These are phyloP conservation scores for Campoletis raptor DNA, from an alignment of 2,888 invertebrate genomes.

Conservation along the genomic window DNA sequence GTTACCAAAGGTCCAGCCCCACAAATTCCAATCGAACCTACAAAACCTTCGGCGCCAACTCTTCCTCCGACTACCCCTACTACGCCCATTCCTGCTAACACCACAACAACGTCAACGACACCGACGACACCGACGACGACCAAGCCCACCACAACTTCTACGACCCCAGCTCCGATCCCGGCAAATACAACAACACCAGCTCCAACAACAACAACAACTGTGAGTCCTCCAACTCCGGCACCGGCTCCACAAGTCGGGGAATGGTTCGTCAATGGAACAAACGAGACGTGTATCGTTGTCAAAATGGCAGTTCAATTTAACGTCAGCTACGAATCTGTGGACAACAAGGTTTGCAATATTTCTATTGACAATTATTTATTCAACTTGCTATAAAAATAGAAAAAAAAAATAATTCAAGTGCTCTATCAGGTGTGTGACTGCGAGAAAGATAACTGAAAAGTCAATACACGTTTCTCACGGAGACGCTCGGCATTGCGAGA, in stretches of 20 bases:
- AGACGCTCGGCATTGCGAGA: neutral
- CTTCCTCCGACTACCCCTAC: neutral
- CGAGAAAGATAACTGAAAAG: neutral
- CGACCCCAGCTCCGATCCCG: conserved; percentile 31
- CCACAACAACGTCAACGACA: conserved; percentile 75
- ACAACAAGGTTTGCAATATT: conserved; percentile 78
- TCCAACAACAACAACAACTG: conserved; percentile 74
- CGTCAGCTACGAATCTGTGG: conserved; percentile 85
- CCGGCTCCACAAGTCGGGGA: conserved; percentile 84
- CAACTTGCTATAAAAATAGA: neutral
- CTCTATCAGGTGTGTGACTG: neutral
- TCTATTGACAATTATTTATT: neutral
- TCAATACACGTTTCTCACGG: neutral
- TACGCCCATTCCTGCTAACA: neutral
- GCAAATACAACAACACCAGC: conserved; percentile 20
- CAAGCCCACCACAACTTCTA: conserved; percentile 61
- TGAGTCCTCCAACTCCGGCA: conserved; percentile 72
- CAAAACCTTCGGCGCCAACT: neutral
- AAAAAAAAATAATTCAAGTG: neutral
- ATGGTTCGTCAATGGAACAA: conserved; percentile 85
- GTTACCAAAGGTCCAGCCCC: neutral
- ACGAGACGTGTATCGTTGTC: conserved; percentile 88
- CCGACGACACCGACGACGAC: conserved; percentile 72
- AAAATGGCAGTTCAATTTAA: conserved; percentile 89
- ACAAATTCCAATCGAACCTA: neutral